Percentiles rank a stretch among this genome's conserved stretches.
Conservation (phyloP, 1,140 invertebrate species). For the Ectropis grisescens region DNA sequence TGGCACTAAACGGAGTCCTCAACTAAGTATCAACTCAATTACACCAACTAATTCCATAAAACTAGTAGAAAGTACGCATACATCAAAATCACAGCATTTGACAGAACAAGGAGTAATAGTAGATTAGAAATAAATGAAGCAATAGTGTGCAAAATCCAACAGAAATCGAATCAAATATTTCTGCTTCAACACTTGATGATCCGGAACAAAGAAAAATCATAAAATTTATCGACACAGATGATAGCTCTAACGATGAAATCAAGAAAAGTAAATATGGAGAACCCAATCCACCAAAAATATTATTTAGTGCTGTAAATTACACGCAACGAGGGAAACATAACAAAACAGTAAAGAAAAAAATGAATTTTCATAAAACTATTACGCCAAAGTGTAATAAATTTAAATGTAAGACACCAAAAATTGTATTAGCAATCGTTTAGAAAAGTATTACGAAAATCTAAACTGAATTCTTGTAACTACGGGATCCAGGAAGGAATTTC, state of each 20-base stretch:
- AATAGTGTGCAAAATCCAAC: conserved; percentile 1
- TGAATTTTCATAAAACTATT: too few relatives aligned
- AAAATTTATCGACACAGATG: neutral
- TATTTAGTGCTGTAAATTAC: too few relatives aligned
- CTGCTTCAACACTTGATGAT: too few relatives aligned
- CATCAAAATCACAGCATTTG: conserved; percentile 1
- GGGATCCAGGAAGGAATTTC: conserved; percentile 8
- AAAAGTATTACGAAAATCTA: conserved; percentile 16
- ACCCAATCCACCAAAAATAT: conserved; percentile 5
- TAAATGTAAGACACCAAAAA: conserved; percentile 18
- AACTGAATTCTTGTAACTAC: conserved; percentile 5
- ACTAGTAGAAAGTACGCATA: too few relatives aligned
- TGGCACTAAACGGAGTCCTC: conserved; percentile 4
- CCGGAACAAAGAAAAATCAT: too few relatives aligned
- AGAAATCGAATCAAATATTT: conserved; percentile 1
- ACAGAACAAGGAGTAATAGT: neutral
- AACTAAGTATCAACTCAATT: neutral
- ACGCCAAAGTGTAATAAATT: conserved; percentile 9
- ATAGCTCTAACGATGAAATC: too few relatives aligned
- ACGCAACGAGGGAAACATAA: too few relatives aligned
- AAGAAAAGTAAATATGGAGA: too few relatives aligned
- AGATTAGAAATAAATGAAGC: neutral
- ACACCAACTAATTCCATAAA: too few relatives aligned
- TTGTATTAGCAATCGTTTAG: conserved; percentile 13
- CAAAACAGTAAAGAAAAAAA: too few relatives aligned